Conservation (phyloP, 2,113 vertebrate genomes). For the Plestiodon gilberti region DNA sequence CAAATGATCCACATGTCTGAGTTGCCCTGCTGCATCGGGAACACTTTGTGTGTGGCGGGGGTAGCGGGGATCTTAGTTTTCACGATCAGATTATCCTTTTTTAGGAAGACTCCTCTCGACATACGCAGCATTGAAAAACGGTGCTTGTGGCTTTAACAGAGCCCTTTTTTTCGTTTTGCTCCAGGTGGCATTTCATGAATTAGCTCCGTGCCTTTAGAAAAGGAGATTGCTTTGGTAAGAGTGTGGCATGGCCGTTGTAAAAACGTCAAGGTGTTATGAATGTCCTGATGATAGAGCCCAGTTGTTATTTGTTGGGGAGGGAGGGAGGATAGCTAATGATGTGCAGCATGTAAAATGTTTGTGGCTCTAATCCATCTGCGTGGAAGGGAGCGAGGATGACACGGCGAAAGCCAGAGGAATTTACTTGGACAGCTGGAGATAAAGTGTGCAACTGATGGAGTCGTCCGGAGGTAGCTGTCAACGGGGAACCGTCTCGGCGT, state of each 20-base stretch:
- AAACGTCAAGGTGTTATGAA: constrained; percentile 81
- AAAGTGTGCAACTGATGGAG: constrained; percentile 66
- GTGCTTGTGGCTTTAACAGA: constrained; percentile 34
- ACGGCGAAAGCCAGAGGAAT: constrained; percentile 59
- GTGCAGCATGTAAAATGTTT: constrained; percentile 74
- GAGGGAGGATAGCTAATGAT: constrained; percentile 79
- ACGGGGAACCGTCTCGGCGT: constrained; percentile 72
- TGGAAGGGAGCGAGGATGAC: constrained; percentile 61
- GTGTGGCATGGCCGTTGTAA: constrained; percentile 70
- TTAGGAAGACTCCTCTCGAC: too few species aligned
- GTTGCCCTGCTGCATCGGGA: background rate
- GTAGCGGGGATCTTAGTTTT: background rate
- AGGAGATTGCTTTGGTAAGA: constrained; percentile 65
- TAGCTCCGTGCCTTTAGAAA: constrained; percentile 63
- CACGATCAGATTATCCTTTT: too few species aligned
- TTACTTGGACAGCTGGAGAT: constrained; percentile 70
- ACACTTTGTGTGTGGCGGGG: background rate
- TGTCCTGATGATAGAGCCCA: constrained; percentile 67
- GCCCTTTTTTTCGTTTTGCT: constrained; percentile 36
- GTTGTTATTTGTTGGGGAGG: constrained; percentile 77
- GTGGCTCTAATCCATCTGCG: constrained; percentile 73
- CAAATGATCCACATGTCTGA: background rate
- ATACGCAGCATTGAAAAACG: background rate
- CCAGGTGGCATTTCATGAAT: constrained; percentile 60
- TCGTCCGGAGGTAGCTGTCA: constrained; percentile 69